phyloP scores from a whole-genome alignment of 2,113 vertebrate species.

The Gnathonemus echidnorhynchus region DNA sequence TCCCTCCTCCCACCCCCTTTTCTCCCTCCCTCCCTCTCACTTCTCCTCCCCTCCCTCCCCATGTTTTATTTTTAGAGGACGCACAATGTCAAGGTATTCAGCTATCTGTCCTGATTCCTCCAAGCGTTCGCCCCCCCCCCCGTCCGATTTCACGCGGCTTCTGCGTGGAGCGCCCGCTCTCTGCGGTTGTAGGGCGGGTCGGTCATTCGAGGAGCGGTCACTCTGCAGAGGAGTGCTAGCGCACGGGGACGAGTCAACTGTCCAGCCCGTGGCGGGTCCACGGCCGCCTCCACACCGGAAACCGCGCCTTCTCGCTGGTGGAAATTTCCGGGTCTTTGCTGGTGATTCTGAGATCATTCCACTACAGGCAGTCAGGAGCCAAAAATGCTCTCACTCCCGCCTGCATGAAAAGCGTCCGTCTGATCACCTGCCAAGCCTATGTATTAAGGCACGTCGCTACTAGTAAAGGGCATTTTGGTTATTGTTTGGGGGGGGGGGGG shows the following conservation, averaged over 20 bases:
- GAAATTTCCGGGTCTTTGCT: not conserved
- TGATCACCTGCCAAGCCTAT: not conserved
- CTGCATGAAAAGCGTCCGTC: not conserved
- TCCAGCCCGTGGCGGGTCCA: not conserved
- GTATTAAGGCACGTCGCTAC: not conserved
- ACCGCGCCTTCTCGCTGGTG: not conserved
- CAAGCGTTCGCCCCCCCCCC: not conserved
- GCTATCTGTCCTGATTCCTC: not conserved
- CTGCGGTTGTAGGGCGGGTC: not conserved
- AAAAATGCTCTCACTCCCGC: constrained; percentile 5
- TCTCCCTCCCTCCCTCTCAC: not conserved
- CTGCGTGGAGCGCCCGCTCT: not conserved
- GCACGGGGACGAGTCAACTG: not conserved
- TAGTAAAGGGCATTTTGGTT: not conserved
- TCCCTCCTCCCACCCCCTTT: not conserved
- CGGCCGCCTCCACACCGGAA: not conserved
- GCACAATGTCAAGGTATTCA: constrained; percentile 3
- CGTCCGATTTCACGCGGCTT: not conserved
- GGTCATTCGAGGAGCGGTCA: not conserved
- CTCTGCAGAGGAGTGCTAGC: not conserved
- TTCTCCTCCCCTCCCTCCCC: not conserved
- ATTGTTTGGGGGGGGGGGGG: not conserved
- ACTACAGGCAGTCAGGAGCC: not conserved
- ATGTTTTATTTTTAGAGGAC: constrained; percentile 16
- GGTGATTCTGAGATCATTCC: not conserved